These are phyloP conservation scores for Pelobates cultripes DNA, from an alignment of 2,797 vertebrate genomes.

Conservation along the genomic window DNA sequence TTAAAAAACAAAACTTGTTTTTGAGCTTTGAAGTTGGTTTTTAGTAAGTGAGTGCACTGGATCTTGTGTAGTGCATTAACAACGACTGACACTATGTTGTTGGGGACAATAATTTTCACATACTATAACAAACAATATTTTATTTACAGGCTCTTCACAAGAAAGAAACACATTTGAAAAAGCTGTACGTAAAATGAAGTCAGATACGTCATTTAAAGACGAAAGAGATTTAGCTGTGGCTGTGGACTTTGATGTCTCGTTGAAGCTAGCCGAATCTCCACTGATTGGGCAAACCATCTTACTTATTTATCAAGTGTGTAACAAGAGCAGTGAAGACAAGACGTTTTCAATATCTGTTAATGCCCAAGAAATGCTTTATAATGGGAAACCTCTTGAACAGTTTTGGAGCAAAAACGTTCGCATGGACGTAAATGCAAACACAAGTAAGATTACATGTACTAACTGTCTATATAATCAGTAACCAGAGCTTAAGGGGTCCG, in stretches of 20 bases:
- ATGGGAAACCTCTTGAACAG: constrained; percentile 37
- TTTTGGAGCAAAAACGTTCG: constrained; percentile 31
- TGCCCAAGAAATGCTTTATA: constrained; percentile 44
- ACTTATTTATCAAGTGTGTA: constrained; percentile 18
- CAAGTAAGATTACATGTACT: constrained; percentile 13
- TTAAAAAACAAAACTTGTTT: no score
- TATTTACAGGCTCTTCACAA: constrained; percentile 23
- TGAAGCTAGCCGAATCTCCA: constrained; percentile 36
- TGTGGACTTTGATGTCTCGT: constrained; percentile 24
- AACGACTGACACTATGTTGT: no score
- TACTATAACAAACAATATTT: no score
- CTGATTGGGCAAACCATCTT: constrained; percentile 33
- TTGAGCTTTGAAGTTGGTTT: no score
- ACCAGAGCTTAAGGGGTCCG: no score
- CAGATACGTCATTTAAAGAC: not conserved
- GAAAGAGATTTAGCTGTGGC: constrained; percentile 4
- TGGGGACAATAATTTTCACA: no score
- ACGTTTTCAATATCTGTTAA: constrained; percentile 4
- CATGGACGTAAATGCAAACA: not conserved
- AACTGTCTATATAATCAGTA: no score
- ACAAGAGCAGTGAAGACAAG: constrained; percentile 21
- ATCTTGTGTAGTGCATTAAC: no score
- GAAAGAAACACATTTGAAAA: constrained; percentile 43
- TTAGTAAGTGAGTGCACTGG: no score
- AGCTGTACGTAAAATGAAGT: constrained; percentile 25